Conservation (phyloP, 2,888 invertebrate genomes). For the Axea sp. region DNA sequence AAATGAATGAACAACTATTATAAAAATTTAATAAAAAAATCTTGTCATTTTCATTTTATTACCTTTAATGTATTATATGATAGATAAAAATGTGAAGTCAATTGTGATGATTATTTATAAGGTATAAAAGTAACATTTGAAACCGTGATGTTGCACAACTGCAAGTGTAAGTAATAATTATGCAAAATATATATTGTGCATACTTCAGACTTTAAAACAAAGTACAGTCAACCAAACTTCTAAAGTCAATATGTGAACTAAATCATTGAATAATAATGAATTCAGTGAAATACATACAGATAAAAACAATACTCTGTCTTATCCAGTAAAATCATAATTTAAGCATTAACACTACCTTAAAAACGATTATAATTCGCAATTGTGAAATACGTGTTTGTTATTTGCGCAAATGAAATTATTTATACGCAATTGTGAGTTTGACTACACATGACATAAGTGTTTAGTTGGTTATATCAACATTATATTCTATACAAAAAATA, state of each 20-base stretch:
- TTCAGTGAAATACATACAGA: slow-evolving; percentile 15
- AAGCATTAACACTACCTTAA: too few relatives aligned
- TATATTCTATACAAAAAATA: slow-evolving; percentile 16
- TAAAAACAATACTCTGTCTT: too few relatives aligned
- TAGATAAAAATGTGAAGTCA: too few relatives aligned
- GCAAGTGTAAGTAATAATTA: slow-evolving; percentile 6
- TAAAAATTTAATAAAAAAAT: neutral
- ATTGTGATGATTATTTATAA: slow-evolving; percentile 40
- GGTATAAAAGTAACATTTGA: slow-evolving; percentile 9
- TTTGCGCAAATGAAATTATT: neutral
- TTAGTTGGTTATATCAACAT: slow-evolving; percentile 30
- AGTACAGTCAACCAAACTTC: slow-evolving; percentile 24
- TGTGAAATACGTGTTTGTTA: too few relatives aligned
- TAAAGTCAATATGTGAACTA: slow-evolving; percentile 35
- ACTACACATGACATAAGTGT: slow-evolving; percentile 21
- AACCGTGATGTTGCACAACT: slow-evolving; percentile 4
- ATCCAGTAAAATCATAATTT: too few relatives aligned
- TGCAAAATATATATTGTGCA: slow-evolving; percentile 21
- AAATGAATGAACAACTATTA: slow-evolving; percentile 7
- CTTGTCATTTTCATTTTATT: slow-evolving; percentile 15
- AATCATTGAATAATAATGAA: slow-evolving; percentile 21
- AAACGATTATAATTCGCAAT: too few relatives aligned
- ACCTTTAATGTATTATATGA: slow-evolving; percentile 22
- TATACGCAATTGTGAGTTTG: slow-evolving; percentile 1
- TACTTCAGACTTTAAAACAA: slow-evolving; percentile 21